Percentiles rank a stretch among this genome's conserved stretches.
These are phyloP conservation scores for Orbicella faveolata DNA, from an alignment of 64 coral and sea anemone species.

Conservation along the genomic window DNA sequence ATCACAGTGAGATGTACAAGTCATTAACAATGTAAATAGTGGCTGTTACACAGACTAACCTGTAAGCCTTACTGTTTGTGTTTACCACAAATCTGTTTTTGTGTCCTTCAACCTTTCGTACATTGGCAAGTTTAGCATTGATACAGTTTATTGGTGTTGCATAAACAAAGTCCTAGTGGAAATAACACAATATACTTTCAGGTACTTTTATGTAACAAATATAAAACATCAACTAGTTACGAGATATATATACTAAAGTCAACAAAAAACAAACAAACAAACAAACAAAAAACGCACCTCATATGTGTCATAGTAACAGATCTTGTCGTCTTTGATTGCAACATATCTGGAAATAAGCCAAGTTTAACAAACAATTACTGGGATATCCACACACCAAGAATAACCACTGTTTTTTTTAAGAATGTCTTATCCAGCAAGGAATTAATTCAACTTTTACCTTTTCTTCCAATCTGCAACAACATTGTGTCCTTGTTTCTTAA, in stretches of 20 bases:
- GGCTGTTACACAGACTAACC: background rate
- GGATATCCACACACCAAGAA: no score
- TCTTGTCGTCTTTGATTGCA: slow-evolving; percentile 82
- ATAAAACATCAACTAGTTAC: no score
- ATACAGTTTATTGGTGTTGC: slow-evolving; percentile 67
- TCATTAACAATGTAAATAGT: background rate
- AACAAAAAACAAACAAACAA: background rate
- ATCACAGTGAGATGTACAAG: no score
- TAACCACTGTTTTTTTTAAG: no score
- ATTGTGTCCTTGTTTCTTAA: slow-evolving; percentile 99
- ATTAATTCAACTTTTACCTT: slow-evolving; percentile 54
- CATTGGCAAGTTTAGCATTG: slow-evolving; percentile 52
- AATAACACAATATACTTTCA: background rate
- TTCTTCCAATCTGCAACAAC: slow-evolving; percentile 90
- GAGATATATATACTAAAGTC: no score
- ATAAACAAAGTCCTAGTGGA: slow-evolving; percentile 39
- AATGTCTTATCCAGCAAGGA: background rate
- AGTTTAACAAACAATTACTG: background rate
- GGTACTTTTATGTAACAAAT: background rate
- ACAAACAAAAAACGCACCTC: slow-evolving; percentile 49
- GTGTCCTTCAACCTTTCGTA: slow-evolving; percentile 36
- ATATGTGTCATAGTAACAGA: slow-evolving; percentile 89
- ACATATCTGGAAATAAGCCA: slow-evolving; percentile 70
- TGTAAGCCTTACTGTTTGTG: slow-evolving; percentile 34
- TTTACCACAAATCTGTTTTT: slow-evolving; percentile 53